Conservation (phyloP, 2,888 invertebrate species). For the Ischnura elegans region DNA sequence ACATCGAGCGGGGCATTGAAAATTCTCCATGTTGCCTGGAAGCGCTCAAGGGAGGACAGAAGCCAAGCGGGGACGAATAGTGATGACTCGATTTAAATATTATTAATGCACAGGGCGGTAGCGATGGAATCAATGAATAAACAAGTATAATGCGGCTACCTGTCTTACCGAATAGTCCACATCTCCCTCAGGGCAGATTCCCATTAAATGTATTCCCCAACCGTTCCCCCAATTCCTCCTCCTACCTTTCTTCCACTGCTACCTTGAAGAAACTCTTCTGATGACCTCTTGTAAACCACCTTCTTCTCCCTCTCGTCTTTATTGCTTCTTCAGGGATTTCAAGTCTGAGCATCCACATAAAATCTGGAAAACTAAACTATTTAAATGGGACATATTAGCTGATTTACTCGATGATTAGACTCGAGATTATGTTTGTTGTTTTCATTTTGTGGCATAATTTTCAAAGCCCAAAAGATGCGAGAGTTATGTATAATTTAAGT, state of each 20-base stretch:
- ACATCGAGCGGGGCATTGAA: not conserved
- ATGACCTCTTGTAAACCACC: no score
- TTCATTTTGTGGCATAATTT: no score
- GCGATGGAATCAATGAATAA: constrained; percentile 67
- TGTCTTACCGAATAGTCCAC: constrained; percentile 65
- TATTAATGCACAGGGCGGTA: constrained; percentile 65
- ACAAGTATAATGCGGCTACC: constrained; percentile 62
- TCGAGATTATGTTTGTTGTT: no score
- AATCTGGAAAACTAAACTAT: no score
- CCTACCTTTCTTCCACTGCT: not conserved
- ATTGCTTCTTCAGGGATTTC: no score
- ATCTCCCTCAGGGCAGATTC: constrained; percentile 42
- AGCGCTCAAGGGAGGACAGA: not conserved
- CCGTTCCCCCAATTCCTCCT: not conserved
- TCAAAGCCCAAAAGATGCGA: no score
- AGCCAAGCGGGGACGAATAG: constrained; percentile 44
- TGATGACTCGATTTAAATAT: constrained; percentile 64
- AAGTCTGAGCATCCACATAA: no score
- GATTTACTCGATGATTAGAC: no score
- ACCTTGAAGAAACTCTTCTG: no score
- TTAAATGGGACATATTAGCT: no score
- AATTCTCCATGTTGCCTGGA: constrained; percentile 41
- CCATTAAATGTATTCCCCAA: constrained; percentile 2
- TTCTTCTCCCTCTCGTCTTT: no score
- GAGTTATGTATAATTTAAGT: no score